Evolutionary conservation across 2,113 vertebrate species (phyloP).

Genomic region (Otolemur garnettii): DNA sequence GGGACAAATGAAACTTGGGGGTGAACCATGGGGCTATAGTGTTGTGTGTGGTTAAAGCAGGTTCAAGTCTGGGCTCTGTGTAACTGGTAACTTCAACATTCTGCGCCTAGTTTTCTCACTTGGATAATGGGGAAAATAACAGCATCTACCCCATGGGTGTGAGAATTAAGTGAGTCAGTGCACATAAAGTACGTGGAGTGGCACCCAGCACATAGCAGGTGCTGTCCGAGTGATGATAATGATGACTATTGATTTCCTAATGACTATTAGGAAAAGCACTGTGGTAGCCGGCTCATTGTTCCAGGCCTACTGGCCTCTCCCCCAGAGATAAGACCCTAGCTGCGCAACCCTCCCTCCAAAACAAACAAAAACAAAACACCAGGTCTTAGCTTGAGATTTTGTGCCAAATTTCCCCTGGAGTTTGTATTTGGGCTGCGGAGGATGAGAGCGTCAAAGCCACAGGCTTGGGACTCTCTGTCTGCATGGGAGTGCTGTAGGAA

Average conservation of each 20-base stretch:
- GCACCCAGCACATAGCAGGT: fast-evolving
- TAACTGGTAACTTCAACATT: neutral
- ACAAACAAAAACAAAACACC: neutral
- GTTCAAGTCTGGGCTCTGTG: neutral
- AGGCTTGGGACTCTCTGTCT: neutral
- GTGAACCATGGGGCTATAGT: neutral
- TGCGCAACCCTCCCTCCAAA: neutral
- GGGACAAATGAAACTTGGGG: neutral
- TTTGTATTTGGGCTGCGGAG: neutral
- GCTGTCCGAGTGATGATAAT: neutral
- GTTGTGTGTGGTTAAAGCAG: neutral
- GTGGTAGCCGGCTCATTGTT: neutral
- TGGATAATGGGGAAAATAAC: neutral
- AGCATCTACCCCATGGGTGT: neutral
- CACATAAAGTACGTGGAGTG: neutral
- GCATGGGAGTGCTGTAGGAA: neutral
- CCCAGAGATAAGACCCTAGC: neutral
- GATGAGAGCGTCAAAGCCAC: neutral
- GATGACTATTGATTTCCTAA: too few relatives aligned
- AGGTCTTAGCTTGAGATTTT: neutral
- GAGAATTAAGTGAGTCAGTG: neutral
- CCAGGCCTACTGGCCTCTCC: neutral
- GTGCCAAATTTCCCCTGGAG: neutral
- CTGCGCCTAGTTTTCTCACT: neutral
- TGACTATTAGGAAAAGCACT: neutral